These are phyloP conservation scores for Pitta sordida DNA, from an alignment of 2,113 vertebrate genomes.

Conservation along the genomic window DNA sequence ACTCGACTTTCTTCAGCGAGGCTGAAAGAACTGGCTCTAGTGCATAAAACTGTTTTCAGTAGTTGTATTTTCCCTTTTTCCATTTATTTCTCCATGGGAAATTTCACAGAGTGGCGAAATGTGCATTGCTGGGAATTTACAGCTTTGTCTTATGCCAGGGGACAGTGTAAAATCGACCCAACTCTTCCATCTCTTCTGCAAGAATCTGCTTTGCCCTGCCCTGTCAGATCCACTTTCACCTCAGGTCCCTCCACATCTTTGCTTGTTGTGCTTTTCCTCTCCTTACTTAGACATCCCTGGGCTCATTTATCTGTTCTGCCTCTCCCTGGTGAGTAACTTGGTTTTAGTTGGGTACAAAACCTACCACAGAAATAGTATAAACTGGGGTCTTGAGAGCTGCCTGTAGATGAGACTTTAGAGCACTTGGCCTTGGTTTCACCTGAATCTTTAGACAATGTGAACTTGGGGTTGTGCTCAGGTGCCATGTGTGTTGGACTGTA, in stretches of 20 bases:
- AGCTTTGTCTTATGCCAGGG: background rate
- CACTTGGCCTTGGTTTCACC: background rate
- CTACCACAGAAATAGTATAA: background rate
- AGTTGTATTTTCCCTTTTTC: background rate
- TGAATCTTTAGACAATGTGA: fast-evolving
- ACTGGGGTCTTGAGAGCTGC: background rate
- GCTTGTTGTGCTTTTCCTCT: background rate
- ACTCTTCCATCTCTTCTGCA: background rate
- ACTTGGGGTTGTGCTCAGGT: background rate
- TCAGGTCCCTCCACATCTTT: background rate
- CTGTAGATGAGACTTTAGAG: background rate
- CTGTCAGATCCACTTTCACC: background rate
- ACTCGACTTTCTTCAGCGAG: background rate
- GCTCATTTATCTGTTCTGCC: background rate
- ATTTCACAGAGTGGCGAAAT: background rate
- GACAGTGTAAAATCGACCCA: background rate
- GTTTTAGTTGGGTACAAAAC: background rate
- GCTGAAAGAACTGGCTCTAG: background rate
- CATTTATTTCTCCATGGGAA: background rate
- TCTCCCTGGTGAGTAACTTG: background rate
- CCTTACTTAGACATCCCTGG: background rate
- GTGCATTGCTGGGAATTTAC: background rate
- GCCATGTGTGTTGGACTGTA: background rate
- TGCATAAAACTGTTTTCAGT: background rate
- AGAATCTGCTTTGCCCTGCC: background rate